These are phyloP conservation scores for Parascotia fuliginaria DNA, from an alignment of 2,888 invertebrate genomes.

Conservation along the genomic window DNA sequence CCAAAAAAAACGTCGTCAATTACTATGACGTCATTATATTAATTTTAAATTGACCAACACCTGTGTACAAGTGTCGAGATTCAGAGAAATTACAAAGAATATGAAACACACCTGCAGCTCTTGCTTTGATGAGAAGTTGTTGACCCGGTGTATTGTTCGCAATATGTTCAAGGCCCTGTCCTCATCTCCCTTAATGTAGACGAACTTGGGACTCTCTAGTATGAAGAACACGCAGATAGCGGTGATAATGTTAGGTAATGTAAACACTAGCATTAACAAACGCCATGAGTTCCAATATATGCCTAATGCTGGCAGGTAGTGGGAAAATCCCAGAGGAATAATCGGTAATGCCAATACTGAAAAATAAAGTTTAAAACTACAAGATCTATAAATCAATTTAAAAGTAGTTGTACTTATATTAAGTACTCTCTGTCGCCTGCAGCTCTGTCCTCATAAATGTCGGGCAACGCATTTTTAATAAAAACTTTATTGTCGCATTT, in stretches of 20 bases:
- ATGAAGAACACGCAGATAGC: slow-evolving; percentile 82
- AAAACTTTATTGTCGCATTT: too few species aligned
- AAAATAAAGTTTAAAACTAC: slow-evolving; percentile 26
- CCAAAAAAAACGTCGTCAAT: too few species aligned
- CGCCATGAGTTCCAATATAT: slow-evolving; percentile 90
- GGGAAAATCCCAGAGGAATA: slow-evolving; percentile 82
- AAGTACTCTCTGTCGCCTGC: too few species aligned
- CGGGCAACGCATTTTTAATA: too few species aligned
- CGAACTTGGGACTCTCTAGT: slow-evolving; percentile 92
- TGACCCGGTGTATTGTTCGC: slow-evolving; percentile 60
- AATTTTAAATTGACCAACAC: too few species aligned
- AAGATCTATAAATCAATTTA: too few species aligned
- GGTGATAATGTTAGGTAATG: slow-evolving; percentile 86
- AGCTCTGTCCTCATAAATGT: too few species aligned
- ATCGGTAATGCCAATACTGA: slow-evolving; percentile 87
- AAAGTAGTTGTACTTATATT: too few species aligned
- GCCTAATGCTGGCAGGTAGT: slow-evolving; percentile 66
- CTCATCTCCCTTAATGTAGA: slow-evolving; percentile 85
- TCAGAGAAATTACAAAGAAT: background rate
- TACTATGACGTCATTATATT: too few species aligned
- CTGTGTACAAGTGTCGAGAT: too few species aligned
- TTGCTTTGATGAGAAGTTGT: slow-evolving; percentile 46
- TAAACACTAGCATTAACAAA: slow-evolving; percentile 87
- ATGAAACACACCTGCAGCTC: slow-evolving; percentile 51
- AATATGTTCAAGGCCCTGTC: slow-evolving; percentile 81